Evolutionary conservation across 2,113 vertebrate species (phyloP).

Genomic region (Phyllopteryx taeniolatus): DNA sequence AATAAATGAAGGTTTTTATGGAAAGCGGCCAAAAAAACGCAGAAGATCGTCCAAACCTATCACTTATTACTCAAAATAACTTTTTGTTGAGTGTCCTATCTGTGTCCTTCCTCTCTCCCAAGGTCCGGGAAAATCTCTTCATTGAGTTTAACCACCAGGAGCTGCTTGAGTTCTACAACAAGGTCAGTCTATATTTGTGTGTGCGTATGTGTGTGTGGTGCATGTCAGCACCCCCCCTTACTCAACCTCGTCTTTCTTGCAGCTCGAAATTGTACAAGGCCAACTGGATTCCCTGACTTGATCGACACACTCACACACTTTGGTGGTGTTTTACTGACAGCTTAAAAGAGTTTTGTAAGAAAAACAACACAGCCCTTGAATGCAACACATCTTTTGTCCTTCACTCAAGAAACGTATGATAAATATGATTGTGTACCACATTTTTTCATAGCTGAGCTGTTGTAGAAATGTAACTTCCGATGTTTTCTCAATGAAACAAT

Average conservation of each 20-base stretch:
- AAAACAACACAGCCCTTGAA: not conserved
- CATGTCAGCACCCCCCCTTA: conserved; percentile 3
- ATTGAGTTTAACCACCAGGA: conserved; percentile 90
- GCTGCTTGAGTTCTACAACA: conserved; percentile 93
- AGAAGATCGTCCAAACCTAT: conserved; percentile 20
- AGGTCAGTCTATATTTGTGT: conserved; percentile 73
- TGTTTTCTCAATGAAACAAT: not conserved
- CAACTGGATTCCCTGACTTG: conserved; percentile 96
- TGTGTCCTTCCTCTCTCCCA: conserved; percentile 37
- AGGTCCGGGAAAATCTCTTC: conserved; percentile 86
- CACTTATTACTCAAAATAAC: conserved; percentile 7
- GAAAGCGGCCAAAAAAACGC: conserved; percentile 33
- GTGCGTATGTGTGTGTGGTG: not conserved
- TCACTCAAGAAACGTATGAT: not conserved
- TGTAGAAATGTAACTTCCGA: not conserved
- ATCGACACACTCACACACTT: conserved; percentile 50
- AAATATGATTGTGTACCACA: not conserved
- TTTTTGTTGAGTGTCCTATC: conserved; percentile 6
- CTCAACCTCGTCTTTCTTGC: conserved; percentile 61
- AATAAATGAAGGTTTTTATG: conserved; percentile 67
- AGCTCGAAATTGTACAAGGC: conserved; percentile 92
- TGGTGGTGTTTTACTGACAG: conserved; percentile 37
- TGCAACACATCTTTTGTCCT: not conserved
- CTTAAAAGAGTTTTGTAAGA: conserved; percentile 8
- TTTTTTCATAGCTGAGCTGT: not conserved